These are phyloP conservation scores for Arrhopalites spinosus DNA, from an alignment of 2,888 invertebrate genomes.

Conservation along the genomic window DNA sequence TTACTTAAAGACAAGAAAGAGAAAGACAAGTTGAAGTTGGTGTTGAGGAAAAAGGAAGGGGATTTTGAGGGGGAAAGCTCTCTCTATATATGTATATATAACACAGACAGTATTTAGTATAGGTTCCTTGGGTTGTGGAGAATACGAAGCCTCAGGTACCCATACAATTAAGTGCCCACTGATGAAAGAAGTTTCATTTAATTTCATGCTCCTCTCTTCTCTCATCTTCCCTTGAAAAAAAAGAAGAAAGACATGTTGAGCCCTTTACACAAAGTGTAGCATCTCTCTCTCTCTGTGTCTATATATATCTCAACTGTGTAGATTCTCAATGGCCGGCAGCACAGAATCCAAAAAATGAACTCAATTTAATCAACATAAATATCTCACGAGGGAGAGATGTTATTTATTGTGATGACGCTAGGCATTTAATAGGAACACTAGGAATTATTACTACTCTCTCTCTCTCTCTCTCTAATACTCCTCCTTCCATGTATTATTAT, in stretches of 20 bases:
- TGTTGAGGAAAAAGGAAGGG: background rate
- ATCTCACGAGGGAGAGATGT: constrained; percentile 49
- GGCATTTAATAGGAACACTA: constrained; percentile 34
- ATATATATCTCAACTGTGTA: background rate
- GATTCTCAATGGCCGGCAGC: constrained; percentile 12
- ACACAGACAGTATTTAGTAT: too few species aligned
- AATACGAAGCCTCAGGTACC: constrained; percentile 7
- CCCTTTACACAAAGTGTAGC: too few species aligned
- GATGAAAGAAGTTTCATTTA: constrained; percentile 27
- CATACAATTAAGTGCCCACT: constrained; percentile 16
- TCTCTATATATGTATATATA: too few species aligned
- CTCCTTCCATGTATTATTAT: background rate
- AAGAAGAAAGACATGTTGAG: background rate
- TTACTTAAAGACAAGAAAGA: too few species aligned
- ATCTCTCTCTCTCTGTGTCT: too few species aligned
- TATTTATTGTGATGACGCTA: constrained; percentile 42
- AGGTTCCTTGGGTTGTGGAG: background rate
- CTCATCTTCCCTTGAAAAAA: background rate
- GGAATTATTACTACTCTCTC: constrained; percentile 14
- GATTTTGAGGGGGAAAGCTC: constrained; percentile 10
- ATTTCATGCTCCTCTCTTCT: constrained; percentile 4
- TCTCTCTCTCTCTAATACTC: background rate
- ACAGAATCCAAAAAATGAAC: constrained; percentile 33
- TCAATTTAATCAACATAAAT: constrained; percentile 52
- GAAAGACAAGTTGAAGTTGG: background rate